phyloP scores from a whole-genome alignment of 23 tunicate species.

The Oikopleura dioica region DNA sequence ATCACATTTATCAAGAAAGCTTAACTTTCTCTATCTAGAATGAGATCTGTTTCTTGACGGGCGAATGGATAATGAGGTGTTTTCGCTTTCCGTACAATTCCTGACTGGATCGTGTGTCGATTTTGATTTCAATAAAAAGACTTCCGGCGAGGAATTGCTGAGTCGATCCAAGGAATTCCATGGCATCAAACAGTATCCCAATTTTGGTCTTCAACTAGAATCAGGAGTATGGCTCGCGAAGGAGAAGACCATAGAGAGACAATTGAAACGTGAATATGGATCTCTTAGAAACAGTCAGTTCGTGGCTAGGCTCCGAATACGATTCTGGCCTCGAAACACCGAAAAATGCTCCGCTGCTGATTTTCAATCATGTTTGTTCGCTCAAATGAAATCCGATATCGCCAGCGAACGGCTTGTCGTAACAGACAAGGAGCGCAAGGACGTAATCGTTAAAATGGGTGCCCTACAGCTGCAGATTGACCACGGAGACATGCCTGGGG shows the following conservation, averaged over 20 bases:
- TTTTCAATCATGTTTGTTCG: not conserved
- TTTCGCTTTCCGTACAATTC: not conserved
- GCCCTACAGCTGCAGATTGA: slow-evolving; percentile 7
- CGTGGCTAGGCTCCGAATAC: not conserved
- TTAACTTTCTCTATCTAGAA: not conserved
- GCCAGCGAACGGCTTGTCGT: not conserved
- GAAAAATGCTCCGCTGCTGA: not conserved
- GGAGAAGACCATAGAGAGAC: not conserved
- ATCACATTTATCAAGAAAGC: too few species aligned
- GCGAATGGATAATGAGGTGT: not conserved
- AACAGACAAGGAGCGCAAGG: not conserved
- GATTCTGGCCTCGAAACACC: slow-evolving; percentile 6
- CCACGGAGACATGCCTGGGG: slow-evolving; percentile 1
- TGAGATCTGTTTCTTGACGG: not conserved
- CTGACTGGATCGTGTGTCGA: not conserved
- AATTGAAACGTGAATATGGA: too few species aligned
- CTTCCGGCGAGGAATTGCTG: not conserved
- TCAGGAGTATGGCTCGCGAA: not conserved
- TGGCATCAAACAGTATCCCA: not conserved
- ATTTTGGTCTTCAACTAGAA: not conserved
- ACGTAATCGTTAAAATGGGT: not conserved
- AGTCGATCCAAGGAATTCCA: not conserved
- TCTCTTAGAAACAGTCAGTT: not conserved
- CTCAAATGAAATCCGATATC: not conserved
- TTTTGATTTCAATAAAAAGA: not conserved